phyloP scores from a whole-genome alignment of 2,797 vertebrate species.

The Premnoplex brunnescens region DNA sequence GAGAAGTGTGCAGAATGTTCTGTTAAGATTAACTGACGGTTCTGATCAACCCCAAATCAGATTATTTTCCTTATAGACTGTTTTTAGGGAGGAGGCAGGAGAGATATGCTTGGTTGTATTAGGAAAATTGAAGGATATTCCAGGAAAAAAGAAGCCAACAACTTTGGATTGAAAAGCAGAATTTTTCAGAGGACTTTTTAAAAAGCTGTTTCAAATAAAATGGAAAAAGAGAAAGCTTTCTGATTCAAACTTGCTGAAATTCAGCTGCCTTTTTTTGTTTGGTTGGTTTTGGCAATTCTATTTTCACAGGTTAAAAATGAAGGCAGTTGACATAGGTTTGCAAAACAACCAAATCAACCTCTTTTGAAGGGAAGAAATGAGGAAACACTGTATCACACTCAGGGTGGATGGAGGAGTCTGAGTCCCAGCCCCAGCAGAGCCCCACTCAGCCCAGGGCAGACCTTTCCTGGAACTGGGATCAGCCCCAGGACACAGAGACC shows the following conservation, averaged over 20 bases:
- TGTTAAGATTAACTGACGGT: neutral
- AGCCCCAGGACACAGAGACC: neutral
- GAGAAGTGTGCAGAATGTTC: neutral
- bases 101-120: neutral
- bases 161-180: neutral
- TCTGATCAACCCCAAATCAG: neutral
- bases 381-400: neutral
- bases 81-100: neutral
- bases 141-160: neutral
- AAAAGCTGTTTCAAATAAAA: neutral
- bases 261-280: too few species aligned
- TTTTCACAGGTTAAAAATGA: neutral
- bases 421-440: neutral
- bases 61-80: slow-evolving; percentile 17
- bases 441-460: neutral
- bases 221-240: neutral
- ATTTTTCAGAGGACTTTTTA: neutral
- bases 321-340: neutral
- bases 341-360: neutral
- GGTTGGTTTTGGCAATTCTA: neutral
- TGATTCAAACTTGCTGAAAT: neutral
- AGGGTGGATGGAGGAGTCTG: rapidly evolving
- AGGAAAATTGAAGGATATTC: slow-evolving; percentile 34
- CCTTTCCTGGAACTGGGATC: neutral
- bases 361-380: neutral